Evolutionary conservation across 2,888 invertebrate species (phyloP).

Genomic region (Cheilosia vernalis): DNA sequence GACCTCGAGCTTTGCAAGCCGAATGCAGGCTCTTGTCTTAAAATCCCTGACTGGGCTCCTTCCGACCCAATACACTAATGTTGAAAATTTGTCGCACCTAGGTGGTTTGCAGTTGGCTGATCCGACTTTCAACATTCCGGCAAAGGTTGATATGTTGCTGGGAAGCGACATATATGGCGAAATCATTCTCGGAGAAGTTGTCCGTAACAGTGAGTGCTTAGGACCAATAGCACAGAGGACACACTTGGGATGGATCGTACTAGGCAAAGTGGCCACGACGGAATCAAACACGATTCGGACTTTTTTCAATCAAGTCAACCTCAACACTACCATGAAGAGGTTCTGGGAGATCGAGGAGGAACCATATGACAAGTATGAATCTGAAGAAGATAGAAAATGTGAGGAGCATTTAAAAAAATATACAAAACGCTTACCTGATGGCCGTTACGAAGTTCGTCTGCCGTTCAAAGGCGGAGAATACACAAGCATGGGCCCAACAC

Average conservation of each 20-base stretch:
- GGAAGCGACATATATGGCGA: slow-evolving; percentile 5
- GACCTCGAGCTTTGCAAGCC: not conserved
- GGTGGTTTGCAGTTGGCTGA: not conserved
- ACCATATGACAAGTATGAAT: not conserved
- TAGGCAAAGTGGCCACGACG: not conserved
- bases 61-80: slow-evolving; percentile 2
- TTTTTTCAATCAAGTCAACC: not conserved
- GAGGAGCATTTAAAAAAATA: slow-evolving; percentile 1
- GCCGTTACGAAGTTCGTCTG: not conserved
- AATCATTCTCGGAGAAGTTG: not conserved
- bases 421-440: slow-evolving; percentile 8
- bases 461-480: not conserved
- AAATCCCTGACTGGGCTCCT: not conserved
- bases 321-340: not conserved
- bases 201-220: not conserved
- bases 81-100: not conserved
- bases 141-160: slow-evolving; percentile 1
- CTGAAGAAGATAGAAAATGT: slow-evolving; percentile 2
- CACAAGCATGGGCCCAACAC: slow-evolving; percentile 10
- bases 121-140: slow-evolving; percentile 4
- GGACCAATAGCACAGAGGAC: slow-evolving; percentile 18
- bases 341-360: slow-evolving; percentile 24
- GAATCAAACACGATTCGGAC: not conserved
- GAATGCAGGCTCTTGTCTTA: not conserved
- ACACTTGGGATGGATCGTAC: slow-evolving; percentile 14